phyloP scores from a whole-genome alignment of 2,113 vertebrate species.

The Arothron firmamentum region DNA sequence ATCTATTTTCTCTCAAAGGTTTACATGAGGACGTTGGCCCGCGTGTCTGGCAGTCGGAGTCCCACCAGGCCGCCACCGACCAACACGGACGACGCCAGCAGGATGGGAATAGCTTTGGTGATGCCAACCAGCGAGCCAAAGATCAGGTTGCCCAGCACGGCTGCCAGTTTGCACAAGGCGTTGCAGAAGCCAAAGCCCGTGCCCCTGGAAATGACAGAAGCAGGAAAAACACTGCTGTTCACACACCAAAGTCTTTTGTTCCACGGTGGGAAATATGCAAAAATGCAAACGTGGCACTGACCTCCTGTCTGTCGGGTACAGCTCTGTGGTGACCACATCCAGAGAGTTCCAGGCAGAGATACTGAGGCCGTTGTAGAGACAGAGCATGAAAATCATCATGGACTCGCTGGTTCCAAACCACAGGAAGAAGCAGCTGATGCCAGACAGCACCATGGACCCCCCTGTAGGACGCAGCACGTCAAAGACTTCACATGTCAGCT shows the following conservation, averaged over 20 bases:
- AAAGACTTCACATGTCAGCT: constrained; percentile 4
- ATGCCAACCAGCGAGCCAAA: constrained; percentile 91
- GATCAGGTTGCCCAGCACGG: constrained; percentile 92
- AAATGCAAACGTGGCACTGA: constrained; percentile 31
- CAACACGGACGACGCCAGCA: constrained; percentile 87
- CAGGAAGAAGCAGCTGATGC: constrained; percentile 97
- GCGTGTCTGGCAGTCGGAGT: constrained; percentile 89
- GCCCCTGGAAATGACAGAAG: constrained; percentile 71
- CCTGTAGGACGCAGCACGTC: constrained; percentile 68
- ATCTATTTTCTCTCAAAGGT: constrained; percentile 11
- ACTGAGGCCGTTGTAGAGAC: constrained; percentile 95
- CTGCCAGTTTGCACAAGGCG: constrained; percentile 90
- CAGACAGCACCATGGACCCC: constrained; percentile 97
- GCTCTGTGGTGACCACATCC: constrained; percentile 93
- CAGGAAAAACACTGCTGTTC: background rate
- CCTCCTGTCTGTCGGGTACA: constrained; percentile 96
- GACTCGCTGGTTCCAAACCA: constrained; percentile 98
- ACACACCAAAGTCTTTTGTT: background rate
- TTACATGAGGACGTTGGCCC: constrained; percentile 93
- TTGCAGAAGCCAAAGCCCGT: constrained; percentile 95
- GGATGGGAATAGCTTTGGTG: constrained; percentile 90
- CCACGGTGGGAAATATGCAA: background rate
- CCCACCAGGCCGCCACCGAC: constrained; percentile 90
- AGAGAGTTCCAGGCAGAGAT: constrained; percentile 98
- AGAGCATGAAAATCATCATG: constrained; percentile 99